A percentile compares a stretch with the other conserved stretches of the same genome.
These are phyloP conservation scores for Prunella strophiata DNA, from an alignment of 2,797 vertebrate genomes.

Conservation along the genomic window DNA sequence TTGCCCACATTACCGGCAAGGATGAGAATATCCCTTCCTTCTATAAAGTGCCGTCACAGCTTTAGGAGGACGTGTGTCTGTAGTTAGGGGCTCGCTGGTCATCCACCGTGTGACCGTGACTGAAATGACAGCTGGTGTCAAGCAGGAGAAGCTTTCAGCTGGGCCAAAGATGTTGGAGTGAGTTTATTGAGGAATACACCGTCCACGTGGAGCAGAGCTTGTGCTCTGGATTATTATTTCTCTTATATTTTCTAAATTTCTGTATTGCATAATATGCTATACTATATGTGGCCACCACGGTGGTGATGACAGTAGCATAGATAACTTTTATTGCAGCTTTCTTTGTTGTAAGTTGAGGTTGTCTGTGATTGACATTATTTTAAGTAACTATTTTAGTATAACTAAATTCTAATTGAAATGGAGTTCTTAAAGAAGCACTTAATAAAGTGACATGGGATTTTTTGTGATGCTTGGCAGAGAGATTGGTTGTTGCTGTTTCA, in stretches of 20 bases:
- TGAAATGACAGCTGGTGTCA: neutral
- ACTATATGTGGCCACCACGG: neutral
- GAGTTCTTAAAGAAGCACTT: neutral
- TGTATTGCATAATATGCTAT: accelerated
- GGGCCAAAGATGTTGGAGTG: neutral
- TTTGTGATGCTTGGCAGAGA: neutral
- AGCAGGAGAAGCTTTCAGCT: neutral
- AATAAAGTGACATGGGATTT: neutral
- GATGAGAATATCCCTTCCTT: neutral
- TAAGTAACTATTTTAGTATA: neutral
- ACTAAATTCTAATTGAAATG: neutral
- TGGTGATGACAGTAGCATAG: neutral
- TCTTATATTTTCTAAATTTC: neutral
- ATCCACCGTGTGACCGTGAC: accelerated
- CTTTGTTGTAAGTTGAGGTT: neutral
- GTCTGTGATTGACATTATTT: neutral
- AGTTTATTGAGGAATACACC: neutral
- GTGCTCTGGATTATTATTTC: neutral
- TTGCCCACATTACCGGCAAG: neutral
- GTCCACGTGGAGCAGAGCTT: neutral
- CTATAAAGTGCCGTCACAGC: neutral
- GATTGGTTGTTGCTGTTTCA: neutral
- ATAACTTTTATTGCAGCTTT: neutral
- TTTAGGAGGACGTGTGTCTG: neutral
- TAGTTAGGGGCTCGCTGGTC: neutral